These are phyloP conservation scores for Drosophila ficusphila DNA, from an alignment of 1,140 invertebrate species.

Conservation along the genomic window DNA sequence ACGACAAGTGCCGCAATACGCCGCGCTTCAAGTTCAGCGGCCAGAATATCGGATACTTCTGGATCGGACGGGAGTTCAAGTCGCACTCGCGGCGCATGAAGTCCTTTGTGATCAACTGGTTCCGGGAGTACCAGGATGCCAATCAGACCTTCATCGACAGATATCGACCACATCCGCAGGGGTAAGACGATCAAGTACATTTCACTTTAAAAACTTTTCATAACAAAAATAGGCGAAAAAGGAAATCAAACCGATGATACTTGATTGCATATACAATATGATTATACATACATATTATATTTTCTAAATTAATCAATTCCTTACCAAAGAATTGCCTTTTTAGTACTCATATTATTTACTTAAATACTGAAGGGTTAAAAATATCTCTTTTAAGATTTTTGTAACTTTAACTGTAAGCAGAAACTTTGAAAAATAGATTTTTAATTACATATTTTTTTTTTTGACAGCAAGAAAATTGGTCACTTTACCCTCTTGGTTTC, in stretches of 20 bases:
- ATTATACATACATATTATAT: too few relatives aligned
- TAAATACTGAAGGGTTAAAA: too few relatives aligned
- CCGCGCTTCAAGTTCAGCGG: constrained; percentile 60
- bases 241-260: too few relatives aligned
- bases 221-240: too few relatives aligned
- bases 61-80: constrained; percentile 74
- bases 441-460: neutral
- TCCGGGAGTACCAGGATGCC: constrained; percentile 69
- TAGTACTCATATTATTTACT: too few relatives aligned
- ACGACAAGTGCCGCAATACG: constrained; percentile 77
- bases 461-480: constrained; percentile 69
- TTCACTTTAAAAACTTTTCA: too few relatives aligned
- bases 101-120: constrained; percentile 76
- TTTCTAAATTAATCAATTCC: too few relatives aligned
- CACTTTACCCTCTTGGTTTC: constrained; percentile 72
- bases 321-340: too few relatives aligned
- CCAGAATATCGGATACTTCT: constrained; percentile 79
- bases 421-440: too few relatives aligned
- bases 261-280: too few relatives aligned
- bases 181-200: constrained; percentile 38
- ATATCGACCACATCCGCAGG: constrained; percentile 65
- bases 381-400: too few relatives aligned
- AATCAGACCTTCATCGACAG: constrained; percentile 72
- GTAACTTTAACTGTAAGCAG: too few relatives aligned
- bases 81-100: constrained; percentile 78